Conservation (phyloP, 2,113 vertebrate species). For the Calidris pugnax region DNA sequence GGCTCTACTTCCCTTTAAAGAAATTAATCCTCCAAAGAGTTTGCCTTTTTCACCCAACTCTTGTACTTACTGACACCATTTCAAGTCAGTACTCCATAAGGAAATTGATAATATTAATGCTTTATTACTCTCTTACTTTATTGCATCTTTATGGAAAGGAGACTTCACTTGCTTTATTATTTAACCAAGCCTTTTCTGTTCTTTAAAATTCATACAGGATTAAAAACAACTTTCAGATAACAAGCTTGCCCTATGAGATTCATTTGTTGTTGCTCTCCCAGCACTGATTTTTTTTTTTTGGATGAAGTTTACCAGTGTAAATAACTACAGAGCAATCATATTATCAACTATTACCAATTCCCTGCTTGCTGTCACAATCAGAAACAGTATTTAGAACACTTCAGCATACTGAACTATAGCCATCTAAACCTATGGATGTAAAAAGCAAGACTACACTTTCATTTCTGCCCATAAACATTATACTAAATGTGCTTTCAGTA, state of each 20-base stretch:
- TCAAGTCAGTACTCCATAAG: fast-evolving
- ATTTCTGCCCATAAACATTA: not conserved
- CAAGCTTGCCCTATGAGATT: not conserved
- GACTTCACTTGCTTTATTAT: not conserved
- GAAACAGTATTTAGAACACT: not conserved
- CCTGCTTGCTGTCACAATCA: not conserved
- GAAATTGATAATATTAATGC: not conserved
- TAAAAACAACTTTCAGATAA: not conserved
- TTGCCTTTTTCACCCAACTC: not conserved
- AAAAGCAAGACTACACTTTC: not conserved
- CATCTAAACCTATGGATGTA: not conserved
- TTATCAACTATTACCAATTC: not conserved
- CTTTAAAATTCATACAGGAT: not conserved
- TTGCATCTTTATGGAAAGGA: not conserved
- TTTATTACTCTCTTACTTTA: not conserved
- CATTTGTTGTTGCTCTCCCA: not conserved
- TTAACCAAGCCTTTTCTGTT: not conserved
- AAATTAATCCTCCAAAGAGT: not conserved
- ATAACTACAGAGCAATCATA: not conserved
- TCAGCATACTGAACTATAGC: not conserved
- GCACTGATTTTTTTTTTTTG: not conserved
- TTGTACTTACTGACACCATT: not conserved
- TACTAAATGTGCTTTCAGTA: not conserved
- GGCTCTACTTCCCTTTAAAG: not conserved
- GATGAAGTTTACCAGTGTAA: not conserved